phyloP scores from a whole-genome alignment of 2,888 invertebrate species.

The Yponomeuta cagnagella region DNA sequence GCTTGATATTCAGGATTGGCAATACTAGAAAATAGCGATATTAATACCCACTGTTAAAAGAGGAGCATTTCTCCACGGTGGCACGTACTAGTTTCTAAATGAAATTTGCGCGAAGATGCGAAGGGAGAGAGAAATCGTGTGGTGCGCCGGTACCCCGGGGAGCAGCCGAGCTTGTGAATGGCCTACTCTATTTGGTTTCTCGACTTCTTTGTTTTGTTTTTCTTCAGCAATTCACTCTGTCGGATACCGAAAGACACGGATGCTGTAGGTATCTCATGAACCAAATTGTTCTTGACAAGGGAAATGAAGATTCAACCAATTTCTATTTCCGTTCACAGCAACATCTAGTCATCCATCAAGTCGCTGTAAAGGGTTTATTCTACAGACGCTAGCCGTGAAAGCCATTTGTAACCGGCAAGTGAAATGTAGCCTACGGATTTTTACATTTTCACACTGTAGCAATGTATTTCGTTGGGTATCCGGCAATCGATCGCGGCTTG shows the following conservation, averaged over 20 bases:
- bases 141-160: conserved; percentile 35
- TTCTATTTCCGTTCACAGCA: neutral
- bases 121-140: conserved; percentile 17
- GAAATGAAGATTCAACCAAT: neutral
- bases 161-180: conserved; percentile 35
- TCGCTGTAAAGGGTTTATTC: conserved; percentile 6
- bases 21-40: too few species aligned
- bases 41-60: conserved; percentile 26
- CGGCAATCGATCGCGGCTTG: neutral
- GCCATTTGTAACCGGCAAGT: conserved; percentile 10
- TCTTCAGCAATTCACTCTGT: conserved; percentile 22
- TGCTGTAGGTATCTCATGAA: too few species aligned
- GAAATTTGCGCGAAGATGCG: conserved; percentile 60
- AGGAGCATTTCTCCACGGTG: conserved; percentile 53
- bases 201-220: conserved; percentile 26
- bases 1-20: too few species aligned
- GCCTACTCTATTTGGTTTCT: conserved; percentile 38
- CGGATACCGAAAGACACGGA: too few species aligned
- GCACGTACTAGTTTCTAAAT: conserved; percentile 65
- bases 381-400: neutral
- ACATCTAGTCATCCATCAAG: conserved; percentile 7
- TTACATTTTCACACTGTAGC: neutral
- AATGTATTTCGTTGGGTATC: neutral
- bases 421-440: conserved; percentile 8
- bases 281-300: neutral